Conservation (phyloP, 2,888 invertebrate genomes). For the Elegia similella region DNA sequence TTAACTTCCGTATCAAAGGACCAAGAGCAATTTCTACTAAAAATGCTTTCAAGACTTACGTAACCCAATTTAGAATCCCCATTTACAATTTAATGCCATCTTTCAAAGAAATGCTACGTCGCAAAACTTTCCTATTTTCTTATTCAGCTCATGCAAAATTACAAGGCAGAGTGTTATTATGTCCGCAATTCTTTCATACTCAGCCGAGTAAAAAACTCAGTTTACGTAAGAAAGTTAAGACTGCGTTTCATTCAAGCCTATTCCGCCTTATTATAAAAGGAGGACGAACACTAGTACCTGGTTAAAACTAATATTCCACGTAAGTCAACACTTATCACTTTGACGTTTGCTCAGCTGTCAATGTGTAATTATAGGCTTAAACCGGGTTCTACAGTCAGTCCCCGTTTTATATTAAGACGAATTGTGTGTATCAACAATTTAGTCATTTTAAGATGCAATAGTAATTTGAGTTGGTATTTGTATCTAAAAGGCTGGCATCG, state of each 20-base stretch:
- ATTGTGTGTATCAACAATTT: no score
- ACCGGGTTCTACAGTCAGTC: no score
- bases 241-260: background rate
- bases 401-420: no score
- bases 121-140: constrained; percentile 7
- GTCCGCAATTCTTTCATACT: constrained; percentile 5
- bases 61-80: background rate
- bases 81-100: constrained; percentile 7
- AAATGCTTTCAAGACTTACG: background rate
- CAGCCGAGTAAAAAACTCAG: background rate
- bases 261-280: background rate
- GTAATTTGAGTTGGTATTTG: no score
- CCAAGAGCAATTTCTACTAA: background rate
- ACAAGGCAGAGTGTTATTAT: constrained; percentile 4
- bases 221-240: background rate
- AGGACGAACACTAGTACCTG: background rate
- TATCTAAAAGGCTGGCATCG: no score
- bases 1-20: no score
- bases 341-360: no score
- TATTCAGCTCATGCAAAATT: constrained; percentile 13
- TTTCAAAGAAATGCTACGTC: constrained; percentile 1
- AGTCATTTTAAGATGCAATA: no score
- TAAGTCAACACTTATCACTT: no score
- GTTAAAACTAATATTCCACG: no score
- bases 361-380: no score